Evolutionary conservation across 2,888 invertebrate genomes (phyloP), one percentile per base, ranked within the genome.

Genomic region (Drosophila paracracens): DNA sequence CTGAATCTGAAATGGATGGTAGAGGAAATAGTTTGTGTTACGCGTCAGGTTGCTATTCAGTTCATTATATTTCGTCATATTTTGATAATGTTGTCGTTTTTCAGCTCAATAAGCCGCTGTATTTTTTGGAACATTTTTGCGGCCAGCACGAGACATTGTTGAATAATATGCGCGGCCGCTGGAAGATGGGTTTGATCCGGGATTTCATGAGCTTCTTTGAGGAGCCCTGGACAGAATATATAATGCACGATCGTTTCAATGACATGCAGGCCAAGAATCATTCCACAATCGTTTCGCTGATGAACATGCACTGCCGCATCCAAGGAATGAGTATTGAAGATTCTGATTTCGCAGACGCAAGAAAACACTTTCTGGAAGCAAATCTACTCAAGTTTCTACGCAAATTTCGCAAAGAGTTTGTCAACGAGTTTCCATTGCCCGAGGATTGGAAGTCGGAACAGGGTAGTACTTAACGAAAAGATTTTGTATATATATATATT

Each of bases 191-290:
- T 7, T 70, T 84, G 16, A 90, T 92, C 4, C n/a, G 40, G 0
- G 84, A 67, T 48, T 90, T 92, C 2, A 6, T 91, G 3, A 72
- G 70, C 2, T 92, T 78, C 58, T 91, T 92, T 7, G 68, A 88
- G 57, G 73, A 86, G 1, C 79, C 88, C 0, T 88, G 88, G 87
- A 89, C 91, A 0, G 89, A 91, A 40, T 77, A 89, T 1, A 29
- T 92, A 4, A 80, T 91, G 83, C 92, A 93, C 48, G 90, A 91
- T 21, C 62, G 87, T 0, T 92, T 91, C 38, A 58, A 75, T 1
- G 83, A 84, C 1, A 36, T 85, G 48, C 85, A 88, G n/a, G 1
- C 31, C 1, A 63, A 63, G 36, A 86, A 86, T 38, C 73, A 59
- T 4, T 31, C 36, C 0, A 38, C 73, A 4, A 62, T 76, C 10